Percentiles rank a stretch among this genome's conserved stretches.
Conservation (phyloP, 2,113 vertebrate species). For the Heteronetta atricapilla region DNA sequence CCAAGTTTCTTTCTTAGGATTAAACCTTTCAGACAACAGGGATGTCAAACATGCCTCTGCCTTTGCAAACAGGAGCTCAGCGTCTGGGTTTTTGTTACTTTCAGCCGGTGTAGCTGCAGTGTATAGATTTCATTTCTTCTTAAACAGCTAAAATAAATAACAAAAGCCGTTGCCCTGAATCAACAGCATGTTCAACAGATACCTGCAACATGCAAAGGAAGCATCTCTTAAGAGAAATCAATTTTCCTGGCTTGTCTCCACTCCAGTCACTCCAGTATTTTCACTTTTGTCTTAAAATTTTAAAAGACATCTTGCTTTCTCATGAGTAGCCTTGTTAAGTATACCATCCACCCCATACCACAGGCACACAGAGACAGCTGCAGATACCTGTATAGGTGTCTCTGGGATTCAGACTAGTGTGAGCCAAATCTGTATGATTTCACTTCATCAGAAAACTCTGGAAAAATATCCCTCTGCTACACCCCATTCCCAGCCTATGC, state of each 20-base stretch:
- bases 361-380: neutral
- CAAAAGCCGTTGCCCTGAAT: neutral
- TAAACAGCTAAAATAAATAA: neutral
- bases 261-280: neutral
- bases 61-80: neutral
- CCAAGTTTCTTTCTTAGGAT: slow-evolving; percentile 35
- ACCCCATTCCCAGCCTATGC: fast-evolving
- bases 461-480: neutral
- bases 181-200: neutral
- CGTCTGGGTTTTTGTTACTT: neutral
- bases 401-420: fast-evolving
- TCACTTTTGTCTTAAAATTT: neutral
- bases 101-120: neutral
- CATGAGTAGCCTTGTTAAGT: neutral
- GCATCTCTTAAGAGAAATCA: neutral
- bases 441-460: neutral
- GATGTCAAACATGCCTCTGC: neutral
- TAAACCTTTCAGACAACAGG: slow-evolving; percentile 21
- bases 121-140: neutral
- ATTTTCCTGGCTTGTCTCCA: neutral
- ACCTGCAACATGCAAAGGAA: neutral
- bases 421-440: too few species aligned
- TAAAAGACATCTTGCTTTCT: neutral
- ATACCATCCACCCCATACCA: neutral
- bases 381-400: fast-evolving